A percentile compares a stretch with the other conserved stretches of the same genome.
Conservation (phyloP, 2,113 vertebrate species). For the Cathartes aura region DNA sequence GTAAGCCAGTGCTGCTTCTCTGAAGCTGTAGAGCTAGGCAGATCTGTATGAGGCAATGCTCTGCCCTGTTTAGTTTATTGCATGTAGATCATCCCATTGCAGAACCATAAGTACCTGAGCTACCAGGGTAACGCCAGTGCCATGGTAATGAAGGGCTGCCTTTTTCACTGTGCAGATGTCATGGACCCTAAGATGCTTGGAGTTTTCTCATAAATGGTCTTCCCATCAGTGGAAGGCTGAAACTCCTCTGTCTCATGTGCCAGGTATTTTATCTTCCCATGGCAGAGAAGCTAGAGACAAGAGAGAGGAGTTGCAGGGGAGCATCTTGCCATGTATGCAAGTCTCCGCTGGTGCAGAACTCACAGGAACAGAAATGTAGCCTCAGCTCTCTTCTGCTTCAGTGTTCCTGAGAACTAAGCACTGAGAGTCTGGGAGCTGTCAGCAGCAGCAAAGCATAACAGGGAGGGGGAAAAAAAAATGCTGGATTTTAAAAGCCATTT, state of each 20-base stretch:
- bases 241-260: not conserved
- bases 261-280: not conserved
- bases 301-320: not conserved
- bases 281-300: not conserved
- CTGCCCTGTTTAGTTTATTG: not conserved
- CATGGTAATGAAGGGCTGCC: not conserved
- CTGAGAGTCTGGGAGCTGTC: not conserved
- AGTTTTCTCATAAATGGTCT: not conserved
- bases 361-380: not conserved
- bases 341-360: not conserved
- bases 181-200: not conserved
- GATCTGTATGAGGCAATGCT: not conserved
- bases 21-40: not conserved
- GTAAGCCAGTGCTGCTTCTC: not conserved
- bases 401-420: not conserved
- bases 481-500: not conserved
- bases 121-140: not conserved
- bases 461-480: not conserved
- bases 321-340: too few species aligned
- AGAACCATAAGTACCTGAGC: rapidly evolving
- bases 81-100: not conserved
- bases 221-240: not conserved
- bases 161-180: not conserved
- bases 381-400: not conserved
- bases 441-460: not conserved